Evolutionary conservation across 2,797 vertebrate species (phyloP).

Genomic region (Anabacerthia variegaticeps): DNA sequence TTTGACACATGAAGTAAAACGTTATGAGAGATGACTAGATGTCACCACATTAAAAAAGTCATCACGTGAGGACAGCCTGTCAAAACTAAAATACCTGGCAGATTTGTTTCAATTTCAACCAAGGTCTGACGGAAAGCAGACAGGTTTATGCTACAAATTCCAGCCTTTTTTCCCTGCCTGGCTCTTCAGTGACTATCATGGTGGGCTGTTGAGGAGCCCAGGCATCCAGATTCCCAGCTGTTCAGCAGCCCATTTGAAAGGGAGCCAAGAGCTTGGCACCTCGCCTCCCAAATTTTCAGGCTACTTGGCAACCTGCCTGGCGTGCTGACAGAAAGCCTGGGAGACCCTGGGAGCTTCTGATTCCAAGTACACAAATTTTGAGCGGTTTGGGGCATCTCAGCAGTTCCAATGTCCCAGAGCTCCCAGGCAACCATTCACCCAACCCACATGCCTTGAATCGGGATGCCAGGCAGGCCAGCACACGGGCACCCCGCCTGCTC

Average conservation of each 20-base stretch:
- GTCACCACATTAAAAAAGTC: neutral
- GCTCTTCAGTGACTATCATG: neutral
- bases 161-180: slow-evolving; percentile 4
- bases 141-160: neutral
- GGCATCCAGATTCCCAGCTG: slow-evolving; percentile 68
- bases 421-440: slow-evolving; percentile 57
- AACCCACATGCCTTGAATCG: neutral
- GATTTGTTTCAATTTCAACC: neutral
- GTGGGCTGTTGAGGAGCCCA: slow-evolving; percentile 56
- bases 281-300: slow-evolving; percentile 56
- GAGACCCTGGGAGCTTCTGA: slow-evolving; percentile 59
- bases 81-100: neutral
- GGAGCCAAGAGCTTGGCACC: slow-evolving; percentile 58
- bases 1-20: slow-evolving; percentile 2
- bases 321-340: slow-evolving; percentile 47
- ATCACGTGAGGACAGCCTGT: neutral
- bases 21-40: neutral
- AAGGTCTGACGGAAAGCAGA: neutral
- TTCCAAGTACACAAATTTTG: slow-evolving; percentile 54
- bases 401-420: neutral
- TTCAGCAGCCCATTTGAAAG: slow-evolving; percentile 61
- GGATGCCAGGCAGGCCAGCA: neutral
- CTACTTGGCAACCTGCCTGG: slow-evolving; percentile 49
- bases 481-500: neutral
- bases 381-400: neutral